Percentiles rank a stretch among this genome's conserved stretches.
Conservation (phyloP, 2,888 invertebrate genomes). For the Amphipoea lucens region DNA sequence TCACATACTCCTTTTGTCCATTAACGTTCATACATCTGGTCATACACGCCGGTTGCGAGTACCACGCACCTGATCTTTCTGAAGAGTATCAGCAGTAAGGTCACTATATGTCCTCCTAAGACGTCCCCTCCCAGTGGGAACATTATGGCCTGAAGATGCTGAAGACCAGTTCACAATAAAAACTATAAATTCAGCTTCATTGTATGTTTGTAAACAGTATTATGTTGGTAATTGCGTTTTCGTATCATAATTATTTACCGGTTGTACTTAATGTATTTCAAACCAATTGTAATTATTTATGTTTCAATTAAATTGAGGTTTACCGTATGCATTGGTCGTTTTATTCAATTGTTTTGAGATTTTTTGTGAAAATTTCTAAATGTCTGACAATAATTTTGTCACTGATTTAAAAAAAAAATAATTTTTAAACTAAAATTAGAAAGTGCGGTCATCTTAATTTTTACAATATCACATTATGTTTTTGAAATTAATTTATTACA, state of each 20-base stretch:
- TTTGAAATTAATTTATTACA: neutral
- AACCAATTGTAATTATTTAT: slow-evolving; percentile 67
- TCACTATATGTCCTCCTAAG: too few relatives aligned
- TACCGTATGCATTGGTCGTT: slow-evolving; percentile 62
- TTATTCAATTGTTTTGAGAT: slow-evolving; percentile 30
- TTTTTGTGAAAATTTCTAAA: neutral
- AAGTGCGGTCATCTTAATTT: neutral
- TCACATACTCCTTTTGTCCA: too few relatives aligned
- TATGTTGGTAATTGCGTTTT: slow-evolving; percentile 61
- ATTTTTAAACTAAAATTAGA: too few relatives aligned
- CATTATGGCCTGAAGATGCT: neutral
- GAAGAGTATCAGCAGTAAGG: neutral
- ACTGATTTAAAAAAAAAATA: too few relatives aligned
- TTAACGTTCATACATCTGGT: too few relatives aligned
- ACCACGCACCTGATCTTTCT: too few relatives aligned
- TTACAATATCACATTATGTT: neutral
- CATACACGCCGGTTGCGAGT: too few relatives aligned
- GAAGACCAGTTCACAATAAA: slow-evolving; percentile 6
- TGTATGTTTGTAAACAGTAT: slow-evolving; percentile 68
- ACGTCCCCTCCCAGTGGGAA: neutral
- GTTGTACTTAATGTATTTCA: slow-evolving; percentile 66
- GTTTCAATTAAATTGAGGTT: slow-evolving; percentile 70
- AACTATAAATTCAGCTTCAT: slow-evolving; percentile 27
- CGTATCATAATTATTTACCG: slow-evolving; percentile 50
- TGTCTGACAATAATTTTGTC: neutral